Conservation (phyloP, 2,113 vertebrate species). For the Antechinus flavipes region DNA sequence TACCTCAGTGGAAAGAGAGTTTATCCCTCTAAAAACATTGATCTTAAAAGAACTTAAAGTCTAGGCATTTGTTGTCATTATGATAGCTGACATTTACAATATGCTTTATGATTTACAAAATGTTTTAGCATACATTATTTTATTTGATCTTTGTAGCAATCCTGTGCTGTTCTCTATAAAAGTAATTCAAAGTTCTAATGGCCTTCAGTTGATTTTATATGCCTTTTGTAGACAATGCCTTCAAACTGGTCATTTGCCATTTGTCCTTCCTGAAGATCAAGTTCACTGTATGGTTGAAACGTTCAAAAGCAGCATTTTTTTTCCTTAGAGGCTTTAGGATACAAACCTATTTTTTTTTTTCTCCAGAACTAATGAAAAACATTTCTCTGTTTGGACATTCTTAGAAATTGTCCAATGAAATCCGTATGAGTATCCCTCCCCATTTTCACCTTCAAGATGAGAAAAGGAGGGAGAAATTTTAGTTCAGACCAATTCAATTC, state of each 20-base stretch:
- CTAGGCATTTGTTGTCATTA: not conserved
- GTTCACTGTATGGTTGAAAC: not conserved
- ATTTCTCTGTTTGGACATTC: constrained; percentile 22
- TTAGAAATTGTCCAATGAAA: constrained; percentile 24
- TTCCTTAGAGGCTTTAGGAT: not conserved
- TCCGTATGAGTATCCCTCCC: constrained; percentile 4
- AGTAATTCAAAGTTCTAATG: not conserved
- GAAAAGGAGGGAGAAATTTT: not conserved
- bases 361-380: constrained; percentile 29
- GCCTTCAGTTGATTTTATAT: not conserved
- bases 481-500: not conserved
- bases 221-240: not conserved
- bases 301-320: not conserved
- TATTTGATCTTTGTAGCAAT: not conserved
- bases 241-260: not conserved
- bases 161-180: not conserved
- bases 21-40: not conserved
- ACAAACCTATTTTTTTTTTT: not conserved
- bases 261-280: not conserved
- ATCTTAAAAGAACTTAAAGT: not conserved
- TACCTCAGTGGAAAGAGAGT: not conserved
- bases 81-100: not conserved
- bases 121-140: not conserved
- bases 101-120: not conserved
- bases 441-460: constrained; percentile 1